These are phyloP conservation scores for Tachycineta bicolor DNA, from an alignment of 2,113 vertebrate species.

Conservation along the genomic window DNA sequence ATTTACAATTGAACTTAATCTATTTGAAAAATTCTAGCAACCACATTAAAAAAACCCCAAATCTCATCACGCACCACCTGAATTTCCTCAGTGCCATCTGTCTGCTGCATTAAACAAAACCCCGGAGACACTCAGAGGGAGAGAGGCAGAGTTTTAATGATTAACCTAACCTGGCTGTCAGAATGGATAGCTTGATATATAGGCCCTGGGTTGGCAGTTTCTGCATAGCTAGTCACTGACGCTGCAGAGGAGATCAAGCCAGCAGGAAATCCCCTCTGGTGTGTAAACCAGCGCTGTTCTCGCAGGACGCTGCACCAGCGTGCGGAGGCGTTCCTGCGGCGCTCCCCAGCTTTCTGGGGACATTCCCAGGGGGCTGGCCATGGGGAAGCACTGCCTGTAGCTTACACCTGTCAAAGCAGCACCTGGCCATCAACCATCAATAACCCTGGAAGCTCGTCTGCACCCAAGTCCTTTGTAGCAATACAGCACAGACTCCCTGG, in stretches of 20 bases:
- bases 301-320: fast-evolving
- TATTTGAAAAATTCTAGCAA: conserved; percentile 57
- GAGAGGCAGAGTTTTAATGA: conserved; percentile 61
- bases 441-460: background rate
- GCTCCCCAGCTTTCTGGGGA: background rate
- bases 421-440: background rate
- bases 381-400: background rate
- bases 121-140: conserved; percentile 28
- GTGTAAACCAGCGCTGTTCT: fast-evolving
- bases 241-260: background rate
- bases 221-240: background rate
- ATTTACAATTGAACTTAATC: conserved; percentile 65
- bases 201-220: background rate
- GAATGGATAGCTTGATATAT: conserved; percentile 51
- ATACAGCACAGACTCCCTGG: fast-evolving
- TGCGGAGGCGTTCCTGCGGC: fast-evolving
- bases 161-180: conserved; percentile 64
- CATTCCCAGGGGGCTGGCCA: fast-evolving
- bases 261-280: background rate
- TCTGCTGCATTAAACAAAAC: conserved; percentile 68
- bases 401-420: background rate
- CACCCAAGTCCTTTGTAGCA: fast-evolving
- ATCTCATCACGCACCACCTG: conserved; percentile 64
- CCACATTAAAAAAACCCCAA: conserved; percentile 32
- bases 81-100: conserved; percentile 72